Percentiles rank a stretch among this genome's conserved stretches.
Evolutionary conservation across 2,797 vertebrate genomes (phyloP).

Genomic region (Caiman crocodilus): DNA sequence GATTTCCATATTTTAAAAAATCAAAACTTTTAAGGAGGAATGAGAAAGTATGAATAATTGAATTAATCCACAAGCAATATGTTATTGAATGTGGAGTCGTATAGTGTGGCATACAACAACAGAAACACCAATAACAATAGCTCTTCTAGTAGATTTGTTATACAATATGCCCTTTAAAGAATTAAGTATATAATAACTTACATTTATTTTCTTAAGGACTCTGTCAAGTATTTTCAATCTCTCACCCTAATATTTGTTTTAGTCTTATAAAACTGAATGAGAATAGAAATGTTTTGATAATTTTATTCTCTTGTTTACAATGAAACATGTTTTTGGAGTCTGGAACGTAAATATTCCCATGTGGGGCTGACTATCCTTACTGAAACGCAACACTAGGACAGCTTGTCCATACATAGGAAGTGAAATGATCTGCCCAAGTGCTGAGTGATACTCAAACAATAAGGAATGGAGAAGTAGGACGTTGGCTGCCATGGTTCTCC

Average conservation of each 20-base stretch:
- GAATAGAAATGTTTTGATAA: not conserved
- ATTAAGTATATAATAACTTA: not conserved
- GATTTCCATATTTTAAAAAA: not conserved
- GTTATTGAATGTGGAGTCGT: not conserved
- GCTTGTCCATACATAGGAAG: not conserved
- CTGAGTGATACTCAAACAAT: not conserved
- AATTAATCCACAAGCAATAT: not conserved
- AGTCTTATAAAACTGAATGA: not conserved
- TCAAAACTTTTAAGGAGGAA: not conserved
- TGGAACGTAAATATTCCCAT: not conserved
- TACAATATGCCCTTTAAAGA: not conserved
- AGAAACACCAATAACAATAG: not conserved
- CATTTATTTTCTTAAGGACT: not conserved
- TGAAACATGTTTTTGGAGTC: not conserved
- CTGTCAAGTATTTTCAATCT: not conserved
- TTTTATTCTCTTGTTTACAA: not conserved
- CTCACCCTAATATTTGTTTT: not conserved
- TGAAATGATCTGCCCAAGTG: not conserved
- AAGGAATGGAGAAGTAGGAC: not conserved
- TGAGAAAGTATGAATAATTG: not conserved
- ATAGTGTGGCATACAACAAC: not conserved
- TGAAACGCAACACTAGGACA: not conserved
- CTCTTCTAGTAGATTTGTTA: not conserved
- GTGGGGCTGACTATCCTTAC: not conserved
- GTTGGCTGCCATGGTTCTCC: too few relatives aligned